Base-by-base conservation (phyloP, 1,140 invertebrate species). In the Popillia japonica region DNA sequence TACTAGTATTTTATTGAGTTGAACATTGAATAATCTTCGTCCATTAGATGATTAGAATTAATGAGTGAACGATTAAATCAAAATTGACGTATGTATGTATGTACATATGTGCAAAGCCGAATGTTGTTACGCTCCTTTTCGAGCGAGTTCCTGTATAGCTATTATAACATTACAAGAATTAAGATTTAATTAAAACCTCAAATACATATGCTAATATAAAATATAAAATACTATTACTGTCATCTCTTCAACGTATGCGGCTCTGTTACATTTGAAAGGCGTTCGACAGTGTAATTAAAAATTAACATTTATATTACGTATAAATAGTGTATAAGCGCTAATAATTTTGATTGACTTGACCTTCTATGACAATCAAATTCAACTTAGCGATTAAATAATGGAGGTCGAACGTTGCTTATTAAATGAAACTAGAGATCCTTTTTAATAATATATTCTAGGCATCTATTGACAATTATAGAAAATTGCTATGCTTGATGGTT, bases 281-380 rank as follows among this genome's bases (percentile, higher is more conserved):
- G n/a, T 55, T 17, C 17, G 48, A 55, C 48, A 55, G 17, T 55
- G 17, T 55, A 55, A 55, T 55, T 55, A 55, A 55, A 55, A 55
- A 55, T 55, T 55, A 55, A 55, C 48, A 55, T 55, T 55, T 55
- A 55, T 55, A 55, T 55, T 55, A 55, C 48, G n/a, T 55, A 55
- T 55, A 55, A 17, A n/a, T 17, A 1, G n/a, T 17, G n/a, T 55
- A 17, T 55, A 55, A 55, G n/a, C 48, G 48, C 48, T 55, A 55
- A 55, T 55, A 55, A 55, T 55, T n/a, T 55, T 55, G 48, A 55
- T 55, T 55, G 48, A 55, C 14, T 55, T 55, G 17, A 55, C 48
- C 48, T 55, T 55, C 48, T 17, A n/a, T 55, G 48, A n/a, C 14
- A 55, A 17, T 55, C 11, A 55, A 55, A 55, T 55, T 55, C 17